Conservation (phyloP, 2,888 invertebrate species). For the Lymantria monacha region DNA sequence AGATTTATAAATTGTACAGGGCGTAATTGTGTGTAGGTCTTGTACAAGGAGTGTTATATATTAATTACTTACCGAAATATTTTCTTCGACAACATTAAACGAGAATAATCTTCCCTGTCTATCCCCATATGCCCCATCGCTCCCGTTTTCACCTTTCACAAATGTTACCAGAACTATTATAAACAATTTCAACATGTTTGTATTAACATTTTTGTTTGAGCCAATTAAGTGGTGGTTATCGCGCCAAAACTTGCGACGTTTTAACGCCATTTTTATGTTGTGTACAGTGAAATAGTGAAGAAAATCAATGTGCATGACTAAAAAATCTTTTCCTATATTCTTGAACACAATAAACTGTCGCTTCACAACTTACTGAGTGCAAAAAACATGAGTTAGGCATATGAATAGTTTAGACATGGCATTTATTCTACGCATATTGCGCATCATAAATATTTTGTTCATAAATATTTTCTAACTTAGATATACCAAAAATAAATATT, state of each 20-base stretch:
- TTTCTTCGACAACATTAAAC: slow-evolving; percentile 78
- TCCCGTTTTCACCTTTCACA: slow-evolving; percentile 38
- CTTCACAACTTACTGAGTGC: slow-evolving; percentile 30
- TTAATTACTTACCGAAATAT: slow-evolving; percentile 76
- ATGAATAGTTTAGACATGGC: slow-evolving; percentile 20
- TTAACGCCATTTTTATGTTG: slow-evolving; percentile 53
- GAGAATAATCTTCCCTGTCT: slow-evolving; percentile 73
- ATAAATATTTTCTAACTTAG: too few relatives aligned
- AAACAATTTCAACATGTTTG: slow-evolving; percentile 41
- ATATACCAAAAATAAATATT: too few relatives aligned
- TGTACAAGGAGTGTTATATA: too few relatives aligned
- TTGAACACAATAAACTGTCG: slow-evolving; percentile 42
- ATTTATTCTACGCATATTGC: not conserved
- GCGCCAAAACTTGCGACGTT: slow-evolving; percentile 40
- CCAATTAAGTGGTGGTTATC: slow-evolving; percentile 46
- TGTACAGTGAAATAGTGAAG: slow-evolving; percentile 53
- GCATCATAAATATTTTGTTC: not conserved
- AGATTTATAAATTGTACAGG: too few relatives aligned
- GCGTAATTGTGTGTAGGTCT: too few relatives aligned
- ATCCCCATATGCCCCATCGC: slow-evolving; percentile 16
- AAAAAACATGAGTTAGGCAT: slow-evolving; percentile 10
- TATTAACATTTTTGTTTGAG: slow-evolving; percentile 36
- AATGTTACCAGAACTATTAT: slow-evolving; percentile 29
- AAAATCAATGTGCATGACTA: slow-evolving; percentile 46
- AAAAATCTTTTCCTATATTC: slow-evolving; percentile 64